Percentiles rank a stretch among this genome's conserved stretches.
Evolutionary conservation across 37 sponge, comb jelly and placozoan species (phyloP).

Genomic region (Oopsacas minuta): DNA sequence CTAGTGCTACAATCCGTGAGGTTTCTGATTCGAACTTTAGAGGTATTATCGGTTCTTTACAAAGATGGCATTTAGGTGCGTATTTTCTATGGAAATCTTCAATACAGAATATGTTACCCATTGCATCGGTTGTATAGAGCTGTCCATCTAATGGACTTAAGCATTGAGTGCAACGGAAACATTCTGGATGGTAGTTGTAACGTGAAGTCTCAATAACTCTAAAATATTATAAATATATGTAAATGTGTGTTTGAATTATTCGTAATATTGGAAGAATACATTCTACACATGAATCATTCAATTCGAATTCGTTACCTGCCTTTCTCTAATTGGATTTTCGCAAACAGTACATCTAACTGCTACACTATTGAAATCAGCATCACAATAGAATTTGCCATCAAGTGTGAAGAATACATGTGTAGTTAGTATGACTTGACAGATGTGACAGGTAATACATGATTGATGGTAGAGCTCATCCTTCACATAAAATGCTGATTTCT

Average conservation of each 20-base stretch:
- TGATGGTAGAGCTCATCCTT: not conserved
- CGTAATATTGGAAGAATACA: not conserved
- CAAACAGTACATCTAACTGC: not conserved
- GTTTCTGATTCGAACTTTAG: not conserved
- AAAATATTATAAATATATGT: not conserved
- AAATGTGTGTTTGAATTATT: no score
- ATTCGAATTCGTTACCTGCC: not conserved
- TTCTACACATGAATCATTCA: not conserved
- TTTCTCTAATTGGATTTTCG: slow-evolving; percentile 16
- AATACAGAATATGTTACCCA: not conserved
- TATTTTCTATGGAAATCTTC: slow-evolving; percentile 16
- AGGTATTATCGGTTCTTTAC: slow-evolving; percentile 6
- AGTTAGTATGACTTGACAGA: not conserved
- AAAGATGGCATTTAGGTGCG: not conserved
- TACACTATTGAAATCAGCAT: not conserved
- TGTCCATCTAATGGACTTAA: not conserved
- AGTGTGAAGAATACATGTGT: not conserved
- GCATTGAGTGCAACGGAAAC: slow-evolving; percentile 42
- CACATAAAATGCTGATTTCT: not conserved
- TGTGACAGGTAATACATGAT: not conserved
- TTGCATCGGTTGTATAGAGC: not conserved
- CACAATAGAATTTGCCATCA: not conserved
- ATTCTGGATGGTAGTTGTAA: slow-evolving; percentile 33
- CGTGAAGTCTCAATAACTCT: not conserved
- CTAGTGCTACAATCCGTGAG: slow-evolving; percentile 5